Base-by-base conservation (phyloP, 2,888 invertebrate genomes). In the Apotomis turbidana region DNA sequence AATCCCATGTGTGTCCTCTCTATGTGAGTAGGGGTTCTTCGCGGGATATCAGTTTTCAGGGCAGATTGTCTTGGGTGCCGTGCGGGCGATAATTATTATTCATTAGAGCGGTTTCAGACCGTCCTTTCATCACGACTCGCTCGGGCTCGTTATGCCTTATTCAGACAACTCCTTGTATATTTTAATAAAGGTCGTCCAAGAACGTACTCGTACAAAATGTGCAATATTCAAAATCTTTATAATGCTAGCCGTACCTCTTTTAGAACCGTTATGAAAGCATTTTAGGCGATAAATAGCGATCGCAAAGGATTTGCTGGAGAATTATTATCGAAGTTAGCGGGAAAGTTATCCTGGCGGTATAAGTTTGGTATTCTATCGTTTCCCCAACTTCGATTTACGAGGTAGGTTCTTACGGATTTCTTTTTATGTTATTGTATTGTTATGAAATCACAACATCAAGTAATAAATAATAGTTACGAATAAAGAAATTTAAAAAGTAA, bases 131-230 rank as follows among this genome's bases (percentile, higher is more conserved):
- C 85, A 84, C 77, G 76, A 76, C 68, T 80, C 79, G 78, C 79
- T 78, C 81, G 83, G 79, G 77, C 86, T 87, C 87, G 87, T 88
- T 90, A 90, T 83, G 84, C 78, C 85, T 85, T 86, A 90, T 90
- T 90, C 90, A 90, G 79, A 74, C 78, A 80, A 78, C 79, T 77
- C 78, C 81, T 86, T 85, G 82, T 85, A 82, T 82, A 84, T 85
- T 87, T 87, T 87, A 89, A 88, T 89, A 87, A 88, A 88, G 84
- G 80, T 80, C 79, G 78, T 76, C 78, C 74, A 71, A 59, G 74
- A 74, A 75, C 36, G 76, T 73, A 49, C 72, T 76, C 70, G 70
- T 67, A 76, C 74, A 68, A 75, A 79, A 76, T 76, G 75, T 68
- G 57, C 51, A 68, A 44, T 67, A 46, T 68, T 51, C 60, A 68